Evolutionary conservation across 2,888 invertebrate genomes (phyloP), one percentile per base, ranked within the genome.

Genomic region (Diogma glabrata): DNA sequence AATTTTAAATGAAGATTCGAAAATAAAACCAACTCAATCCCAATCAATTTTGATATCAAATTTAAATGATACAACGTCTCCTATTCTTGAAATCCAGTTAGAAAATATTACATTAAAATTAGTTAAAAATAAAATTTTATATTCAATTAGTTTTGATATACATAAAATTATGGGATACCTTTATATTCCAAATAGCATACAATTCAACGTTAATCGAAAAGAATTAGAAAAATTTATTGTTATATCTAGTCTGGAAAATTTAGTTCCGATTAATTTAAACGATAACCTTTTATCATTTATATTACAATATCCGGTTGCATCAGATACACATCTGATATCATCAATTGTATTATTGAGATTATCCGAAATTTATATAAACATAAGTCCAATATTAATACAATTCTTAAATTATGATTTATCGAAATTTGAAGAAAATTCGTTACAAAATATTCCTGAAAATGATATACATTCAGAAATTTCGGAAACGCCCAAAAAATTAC

Each of bases 371-470:
- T 66, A 72, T 56, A 66, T 75, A 30, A 75, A 75, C 26, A 60
- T 82, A 2, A 83, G 84, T 64, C 83, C 83, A 0, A 65, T 83
- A n/a, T 63, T 84, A 10, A 72, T 78, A 49, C 71, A 75, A 36
- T 84, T 81, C 78, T 64, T 84, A n/a, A 69, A 77, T 2, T 84
- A 83, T 63, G 67, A 30, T 16, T 10, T 28, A 47, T 22, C 22
- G 22, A 22, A 12, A 43, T 4, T 14, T 17, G 26, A 17, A 10
- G 47, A 20, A 4, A 47, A 7, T 7, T 19, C 26, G 28, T 5
- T 23, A 23, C 23, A 14, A 14, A 2, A 22, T 3, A 26, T 17
- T 17, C n/a, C 2, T 10, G 47, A 47, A 12, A 19, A 26, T 28
- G 16, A n/a, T 4, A 47, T 17, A 17, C 19, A 5, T 17, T 4